Evolutionary conservation across 2,888 invertebrate genomes (phyloP).

Genomic region (Diloba caeruleocephala): DNA sequence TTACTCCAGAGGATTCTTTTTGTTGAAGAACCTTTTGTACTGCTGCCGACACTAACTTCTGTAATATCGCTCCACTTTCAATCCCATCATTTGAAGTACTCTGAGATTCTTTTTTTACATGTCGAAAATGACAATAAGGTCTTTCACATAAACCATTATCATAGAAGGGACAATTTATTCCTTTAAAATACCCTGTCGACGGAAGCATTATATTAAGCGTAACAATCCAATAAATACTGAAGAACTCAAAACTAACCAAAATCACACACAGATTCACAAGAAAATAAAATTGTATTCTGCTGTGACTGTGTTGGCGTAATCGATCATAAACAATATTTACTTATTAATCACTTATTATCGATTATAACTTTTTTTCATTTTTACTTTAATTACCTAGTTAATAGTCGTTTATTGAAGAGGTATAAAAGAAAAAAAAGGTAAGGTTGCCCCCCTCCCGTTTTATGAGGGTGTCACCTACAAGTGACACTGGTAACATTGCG

Average conservation of each 20-base stretch:
- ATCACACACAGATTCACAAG: slow-evolving; percentile 11
- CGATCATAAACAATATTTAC: too few relatives aligned
- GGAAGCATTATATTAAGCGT: slow-evolving; percentile 92
- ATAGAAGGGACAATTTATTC: slow-evolving; percentile 95
- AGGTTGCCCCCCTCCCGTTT: too few relatives aligned
- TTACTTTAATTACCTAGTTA: too few relatives aligned
- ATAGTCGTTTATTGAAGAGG: too few relatives aligned
- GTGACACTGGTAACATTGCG: too few relatives aligned
- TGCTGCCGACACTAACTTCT: slow-evolving; percentile 90
- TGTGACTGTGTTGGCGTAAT: too few relatives aligned
- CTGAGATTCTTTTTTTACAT: slow-evolving; percentile 92
- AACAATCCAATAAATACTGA: slow-evolving; percentile 23
- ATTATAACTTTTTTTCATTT: too few relatives aligned
- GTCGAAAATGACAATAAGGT: slow-evolving; percentile 97
- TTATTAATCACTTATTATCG: too few relatives aligned
- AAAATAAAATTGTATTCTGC: too few relatives aligned
- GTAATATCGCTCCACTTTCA: slow-evolving; percentile 86
- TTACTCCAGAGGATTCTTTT: slow-evolving; percentile 70
- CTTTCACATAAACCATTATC: slow-evolving; percentile 94
- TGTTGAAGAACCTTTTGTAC: slow-evolving; percentile 90
- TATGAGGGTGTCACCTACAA: too few relatives aligned
- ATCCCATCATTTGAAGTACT: slow-evolving; percentile 77
- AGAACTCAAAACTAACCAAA: slow-evolving; percentile 50
- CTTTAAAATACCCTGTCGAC: slow-evolving; percentile 96
- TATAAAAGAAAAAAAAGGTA: too few relatives aligned